Conservation (phyloP, 2,888 invertebrate species). For the Sialis lutaria region DNA sequence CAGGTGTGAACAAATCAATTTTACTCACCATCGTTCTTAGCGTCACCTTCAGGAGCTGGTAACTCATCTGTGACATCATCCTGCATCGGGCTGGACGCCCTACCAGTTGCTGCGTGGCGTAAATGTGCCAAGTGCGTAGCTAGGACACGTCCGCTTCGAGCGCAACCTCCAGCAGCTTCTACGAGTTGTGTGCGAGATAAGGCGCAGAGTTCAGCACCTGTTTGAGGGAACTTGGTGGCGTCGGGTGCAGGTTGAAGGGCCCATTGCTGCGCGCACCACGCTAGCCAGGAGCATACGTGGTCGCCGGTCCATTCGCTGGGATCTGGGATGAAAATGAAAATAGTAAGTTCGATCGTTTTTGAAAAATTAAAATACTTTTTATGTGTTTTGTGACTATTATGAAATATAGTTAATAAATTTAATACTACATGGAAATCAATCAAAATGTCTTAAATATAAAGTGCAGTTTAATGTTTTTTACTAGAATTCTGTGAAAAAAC, state of each 20-base stretch:
- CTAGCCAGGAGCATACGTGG: constrained; percentile 42
- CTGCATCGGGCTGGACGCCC: constrained; percentile 35
- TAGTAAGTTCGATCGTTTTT: too few relatives aligned
- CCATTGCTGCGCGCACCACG: constrained; percentile 41
- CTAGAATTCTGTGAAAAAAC: too few relatives aligned
- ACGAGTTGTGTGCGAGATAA: constrained; percentile 45
- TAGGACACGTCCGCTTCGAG: constrained; percentile 31
- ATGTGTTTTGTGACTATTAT: too few relatives aligned
- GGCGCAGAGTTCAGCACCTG: constrained; percentile 35
- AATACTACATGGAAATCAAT: too few relatives aligned
- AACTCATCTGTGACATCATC: constrained; percentile 24
- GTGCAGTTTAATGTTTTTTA: too few relatives aligned
- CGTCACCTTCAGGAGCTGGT: not conserved
- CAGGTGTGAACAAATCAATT: too few relatives aligned
- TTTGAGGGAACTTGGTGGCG: constrained; percentile 31
- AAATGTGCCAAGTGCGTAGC: constrained; percentile 43
- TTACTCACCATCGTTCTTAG: not conserved
- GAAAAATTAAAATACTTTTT: too few relatives aligned
- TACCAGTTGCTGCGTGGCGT: constrained; percentile 38
- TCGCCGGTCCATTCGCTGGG: constrained; percentile 41
- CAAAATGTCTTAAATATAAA: too few relatives aligned
- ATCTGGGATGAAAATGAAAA: constrained; percentile 24
- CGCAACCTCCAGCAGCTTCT: constrained; percentile 28
- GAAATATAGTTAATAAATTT: too few relatives aligned
- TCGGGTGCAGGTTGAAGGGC: constrained; percentile 34